Conservation (phyloP, 1,140 invertebrate genomes). For the Agrilus planipennis region DNA sequence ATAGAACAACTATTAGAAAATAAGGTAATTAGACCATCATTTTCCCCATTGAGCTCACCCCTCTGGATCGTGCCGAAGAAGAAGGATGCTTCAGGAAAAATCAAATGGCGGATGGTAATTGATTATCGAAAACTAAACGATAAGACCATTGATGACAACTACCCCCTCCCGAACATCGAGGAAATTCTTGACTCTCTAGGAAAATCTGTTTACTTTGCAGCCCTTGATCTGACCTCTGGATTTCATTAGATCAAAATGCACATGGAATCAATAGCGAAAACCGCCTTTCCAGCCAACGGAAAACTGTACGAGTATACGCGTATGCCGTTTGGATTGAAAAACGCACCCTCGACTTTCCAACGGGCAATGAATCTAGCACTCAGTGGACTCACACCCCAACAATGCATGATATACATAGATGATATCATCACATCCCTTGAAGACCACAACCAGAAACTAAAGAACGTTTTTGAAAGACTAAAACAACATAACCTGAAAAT, state of each 20-base stretch:
- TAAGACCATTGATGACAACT: slow-evolving; percentile 30
- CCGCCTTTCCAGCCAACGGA: slow-evolving; percentile 2
- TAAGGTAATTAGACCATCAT: not conserved
- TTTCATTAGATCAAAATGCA: slow-evolving; percentile 32
- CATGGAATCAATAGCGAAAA: not conserved
- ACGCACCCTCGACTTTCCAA: not conserved
- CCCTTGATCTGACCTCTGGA: slow-evolving; percentile 34
- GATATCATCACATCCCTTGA: not conserved
- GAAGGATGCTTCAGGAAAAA: slow-evolving; percentile 11
- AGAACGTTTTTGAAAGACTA: not conserved
- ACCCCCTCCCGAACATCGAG: slow-evolving; percentile 37
- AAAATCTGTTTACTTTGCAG: slow-evolving; percentile 29
- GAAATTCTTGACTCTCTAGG: slow-evolving; percentile 34
- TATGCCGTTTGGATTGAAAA: not conserved
- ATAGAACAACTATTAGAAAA: not conserved
- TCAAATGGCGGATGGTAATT: slow-evolving; percentile 24
- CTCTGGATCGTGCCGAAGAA: slow-evolving; percentile 1
- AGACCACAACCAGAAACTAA: not conserved
- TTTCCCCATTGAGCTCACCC: not conserved
- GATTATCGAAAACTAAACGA: slow-evolving; percentile 27
- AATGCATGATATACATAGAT: slow-evolving; percentile 1
- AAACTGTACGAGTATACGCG: not conserved
- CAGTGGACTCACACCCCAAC: not conserved
- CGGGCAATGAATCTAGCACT: not conserved
- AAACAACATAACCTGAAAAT: not conserved